phyloP scores from a whole-genome alignment of 1,140 invertebrate genomes.

The Thalassaphorura encarpata region DNA sequence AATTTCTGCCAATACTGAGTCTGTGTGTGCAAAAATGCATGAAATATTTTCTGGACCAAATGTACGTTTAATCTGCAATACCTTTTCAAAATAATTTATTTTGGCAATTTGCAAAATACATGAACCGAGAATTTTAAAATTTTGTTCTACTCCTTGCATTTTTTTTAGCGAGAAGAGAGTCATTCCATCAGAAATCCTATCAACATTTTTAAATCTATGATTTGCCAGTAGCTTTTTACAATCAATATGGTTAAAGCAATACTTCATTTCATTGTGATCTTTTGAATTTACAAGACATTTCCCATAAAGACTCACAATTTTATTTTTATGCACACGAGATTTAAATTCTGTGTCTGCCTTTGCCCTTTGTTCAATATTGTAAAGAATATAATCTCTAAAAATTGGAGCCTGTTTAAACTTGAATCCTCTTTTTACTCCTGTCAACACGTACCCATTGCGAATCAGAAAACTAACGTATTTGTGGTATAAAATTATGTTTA shows the following conservation, averaged over 20 bases:
- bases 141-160: background rate
- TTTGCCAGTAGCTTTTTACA: background rate
- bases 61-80: background rate
- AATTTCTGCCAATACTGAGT: background rate
- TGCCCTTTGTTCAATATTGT: background rate
- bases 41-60: background rate
- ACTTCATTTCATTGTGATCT: background rate
- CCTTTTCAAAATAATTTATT: background rate
- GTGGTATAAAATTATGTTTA: too few relatives aligned
- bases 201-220: background rate
- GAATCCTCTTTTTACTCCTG: background rate
- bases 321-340: background rate
- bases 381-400: background rate
- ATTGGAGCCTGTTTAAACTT: background rate
- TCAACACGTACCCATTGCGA: too few relatives aligned
- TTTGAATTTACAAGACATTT: background rate
- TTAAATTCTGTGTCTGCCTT: background rate
- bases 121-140: background rate
- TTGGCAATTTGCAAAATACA: background rate
- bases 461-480: too few relatives aligned
- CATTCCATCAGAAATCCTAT: background rate
- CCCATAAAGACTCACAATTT: background rate
- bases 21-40: background rate
- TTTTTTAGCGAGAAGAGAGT: background rate
- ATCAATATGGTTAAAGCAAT: background rate